Evolutionary conservation across 2,888 invertebrate species (phyloP), one percentile per base, ranked within the genome.

Genomic region (Balanococcus diminutus): DNA sequence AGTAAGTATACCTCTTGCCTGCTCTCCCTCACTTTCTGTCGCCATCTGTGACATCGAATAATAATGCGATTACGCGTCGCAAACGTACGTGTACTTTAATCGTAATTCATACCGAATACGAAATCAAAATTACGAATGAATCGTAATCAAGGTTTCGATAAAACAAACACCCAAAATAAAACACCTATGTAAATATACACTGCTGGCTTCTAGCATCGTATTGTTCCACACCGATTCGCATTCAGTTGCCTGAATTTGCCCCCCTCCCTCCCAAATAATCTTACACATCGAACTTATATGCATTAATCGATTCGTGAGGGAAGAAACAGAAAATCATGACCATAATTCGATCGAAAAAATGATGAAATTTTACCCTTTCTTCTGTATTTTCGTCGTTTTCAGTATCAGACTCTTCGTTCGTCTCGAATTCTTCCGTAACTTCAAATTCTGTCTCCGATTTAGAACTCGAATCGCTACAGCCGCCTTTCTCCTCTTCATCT

Each of bases 71-170:
- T 51, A 51, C 22, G 46, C n/a, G n/a, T n/a, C n/a, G 16, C 46
- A n/a, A 56, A 22, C 56, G 56, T 56, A 42, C 1, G 22, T 56
- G 56, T 22, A 61, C 16, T 28, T 4, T 28, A 28, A 28, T 28
- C 14, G 67, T 61, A n/a, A 16, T 46, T 16, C n/a, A 28, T 16
- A 67, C 28, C 67, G 28, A 67, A 14, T 14, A 28, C 67, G 67
- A 67, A 28, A 67, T 67, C 28, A 28, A 67, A 67, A 28, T 28
- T 16, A 14, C 11, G 16, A 16, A 28, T 67, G 67, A 67, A 67
- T 67, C 67, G 28, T 67, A 67, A 28, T 28, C 67, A 67, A 67
- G 67, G 67, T 67, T n/a, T 67, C 67, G 67, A 67, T 67, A 28
- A 67, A 67, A 67, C 28, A 67, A 67, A 67, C 14, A 67, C 67